Evolutionary conservation across 2,113 vertebrate genomes (phyloP).

Genomic region (Strix uralensis): DNA sequence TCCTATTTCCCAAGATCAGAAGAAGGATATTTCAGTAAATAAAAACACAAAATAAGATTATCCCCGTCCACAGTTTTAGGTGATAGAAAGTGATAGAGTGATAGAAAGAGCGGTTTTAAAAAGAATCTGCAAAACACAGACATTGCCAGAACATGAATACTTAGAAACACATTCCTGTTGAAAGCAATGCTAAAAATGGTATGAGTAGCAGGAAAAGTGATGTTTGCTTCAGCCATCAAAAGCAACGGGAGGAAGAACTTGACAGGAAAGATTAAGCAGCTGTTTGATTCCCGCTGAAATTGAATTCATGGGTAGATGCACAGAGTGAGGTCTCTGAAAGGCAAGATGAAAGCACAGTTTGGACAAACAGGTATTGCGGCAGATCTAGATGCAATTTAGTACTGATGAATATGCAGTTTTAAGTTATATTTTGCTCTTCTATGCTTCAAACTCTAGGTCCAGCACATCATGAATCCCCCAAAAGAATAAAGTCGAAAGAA

Average conservation of each 20-base stretch:
- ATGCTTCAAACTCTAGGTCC: neutral
- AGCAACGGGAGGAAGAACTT: neutral
- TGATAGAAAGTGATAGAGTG: neutral
- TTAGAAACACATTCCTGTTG: neutral
- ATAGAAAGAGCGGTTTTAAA: neutral
- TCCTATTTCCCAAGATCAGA: neutral
- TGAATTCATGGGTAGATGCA: conserved; percentile 8
- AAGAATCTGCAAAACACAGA: neutral
- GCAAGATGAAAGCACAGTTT: neutral
- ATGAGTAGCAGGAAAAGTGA: neutral
- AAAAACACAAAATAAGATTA: neutral
- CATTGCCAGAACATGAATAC: neutral
- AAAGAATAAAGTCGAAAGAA: neutral
- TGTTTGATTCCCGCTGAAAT: neutral
- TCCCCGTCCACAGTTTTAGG: neutral
- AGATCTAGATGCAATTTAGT: neutral
- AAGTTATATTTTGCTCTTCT: neutral
- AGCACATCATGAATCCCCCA: neutral
- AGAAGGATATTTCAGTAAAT: neutral
- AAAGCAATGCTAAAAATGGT: neutral
- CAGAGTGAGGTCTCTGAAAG: neutral
- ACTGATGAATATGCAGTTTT: neutral
- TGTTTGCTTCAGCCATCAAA: conserved; percentile 9
- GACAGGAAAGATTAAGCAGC: conserved; percentile 42
- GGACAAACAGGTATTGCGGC: neutral